Evolutionary conservation across 2,888 invertebrate species (phyloP).

Genomic region (Metalampra italica): DNA sequence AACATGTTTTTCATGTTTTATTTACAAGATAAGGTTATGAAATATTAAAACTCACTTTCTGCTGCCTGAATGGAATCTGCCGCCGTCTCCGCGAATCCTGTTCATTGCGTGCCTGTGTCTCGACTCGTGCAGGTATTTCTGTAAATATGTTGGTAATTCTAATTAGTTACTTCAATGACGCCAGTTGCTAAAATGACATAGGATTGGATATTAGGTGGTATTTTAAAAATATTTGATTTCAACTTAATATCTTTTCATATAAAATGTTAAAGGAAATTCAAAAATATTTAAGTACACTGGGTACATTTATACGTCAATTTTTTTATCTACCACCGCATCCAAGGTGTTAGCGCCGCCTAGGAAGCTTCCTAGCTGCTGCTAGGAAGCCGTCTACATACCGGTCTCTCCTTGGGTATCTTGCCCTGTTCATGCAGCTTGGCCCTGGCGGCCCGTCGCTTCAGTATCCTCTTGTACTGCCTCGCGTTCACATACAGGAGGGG

Average conservation of each 20-base stretch:
- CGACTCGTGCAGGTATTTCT: constrained; percentile 99
- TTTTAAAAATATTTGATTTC: too few relatives aligned
- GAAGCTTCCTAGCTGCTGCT: too few relatives aligned
- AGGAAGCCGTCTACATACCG: constrained; percentile 69
- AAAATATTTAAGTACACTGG: too few relatives aligned
- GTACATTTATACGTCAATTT: too few relatives aligned
- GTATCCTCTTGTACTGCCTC: constrained; percentile 96
- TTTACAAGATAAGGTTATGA: background rate
- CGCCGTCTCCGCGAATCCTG: constrained; percentile 96
- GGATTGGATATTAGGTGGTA: too few relatives aligned
- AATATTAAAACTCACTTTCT: constrained; percentile 51
- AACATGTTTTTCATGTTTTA: too few relatives aligned
- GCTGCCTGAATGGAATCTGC: constrained; percentile 90
- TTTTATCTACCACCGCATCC: too few relatives aligned
- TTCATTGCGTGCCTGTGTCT: constrained; percentile 98
- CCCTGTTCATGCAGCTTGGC: constrained; percentile 97
- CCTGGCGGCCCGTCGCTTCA: constrained; percentile 95
- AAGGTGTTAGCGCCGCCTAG: too few relatives aligned
- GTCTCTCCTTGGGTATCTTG: constrained; percentile 97
- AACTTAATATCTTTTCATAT: too few relatives aligned
- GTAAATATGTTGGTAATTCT: constrained; percentile 27
- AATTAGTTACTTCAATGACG: background rate
- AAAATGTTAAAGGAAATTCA: too few relatives aligned
- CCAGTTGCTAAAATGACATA: too few relatives aligned
- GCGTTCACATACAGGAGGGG: constrained; percentile 99